Conservation (phyloP, 2,888 invertebrate genomes). For the Aleiodes testaceus region DNA sequence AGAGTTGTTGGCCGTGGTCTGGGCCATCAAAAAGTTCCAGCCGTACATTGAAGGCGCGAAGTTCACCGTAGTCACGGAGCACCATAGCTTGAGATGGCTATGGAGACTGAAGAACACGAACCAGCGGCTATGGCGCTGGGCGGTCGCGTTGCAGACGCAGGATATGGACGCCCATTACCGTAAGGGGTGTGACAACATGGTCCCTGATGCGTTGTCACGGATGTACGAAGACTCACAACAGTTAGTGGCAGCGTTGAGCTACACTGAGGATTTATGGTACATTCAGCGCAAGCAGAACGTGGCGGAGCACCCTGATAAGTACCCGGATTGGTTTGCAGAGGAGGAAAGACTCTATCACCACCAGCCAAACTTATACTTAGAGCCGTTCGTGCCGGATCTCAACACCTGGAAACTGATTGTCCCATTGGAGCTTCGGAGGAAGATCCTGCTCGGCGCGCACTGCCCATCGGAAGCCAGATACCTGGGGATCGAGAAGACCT, state of each 20-base stretch:
- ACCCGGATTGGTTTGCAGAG: conserved; percentile 34
- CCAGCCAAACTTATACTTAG: conserved; percentile 2
- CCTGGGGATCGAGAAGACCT: conserved; percentile 18
- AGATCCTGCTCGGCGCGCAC: conserved; percentile 9
- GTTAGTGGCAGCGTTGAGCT: neutral
- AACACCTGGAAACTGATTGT: conserved; percentile 21
- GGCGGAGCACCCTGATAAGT: conserved; percentile 8
- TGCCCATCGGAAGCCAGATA: neutral
- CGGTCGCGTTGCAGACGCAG: conserved; percentile 25
- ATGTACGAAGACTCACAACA: conserved; percentile 6
- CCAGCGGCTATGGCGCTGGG: conserved; percentile 30
- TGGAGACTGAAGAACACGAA: conserved; percentile 1
- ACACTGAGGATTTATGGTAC: conserved; percentile 35
- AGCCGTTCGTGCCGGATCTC: conserved; percentile 25
- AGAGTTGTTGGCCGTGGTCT: neutral
- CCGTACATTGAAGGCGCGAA: conserved; percentile 20
- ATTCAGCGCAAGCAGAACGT: neutral
- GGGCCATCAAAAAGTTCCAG: conserved; percentile 30
- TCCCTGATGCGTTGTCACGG: conserved; percentile 45
- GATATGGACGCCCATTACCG: conserved; percentile 38
- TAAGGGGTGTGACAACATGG: conserved; percentile 23
- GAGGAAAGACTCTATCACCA: conserved; percentile 34
- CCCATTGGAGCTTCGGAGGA: neutral
- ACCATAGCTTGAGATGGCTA: neutral
- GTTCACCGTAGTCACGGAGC: conserved; percentile 19